A percentile compares a stretch with the other conserved stretches of the same genome.
Conservation (phyloP, 2,797 vertebrate species). For the Aselliscus stoliczkanus region DNA sequence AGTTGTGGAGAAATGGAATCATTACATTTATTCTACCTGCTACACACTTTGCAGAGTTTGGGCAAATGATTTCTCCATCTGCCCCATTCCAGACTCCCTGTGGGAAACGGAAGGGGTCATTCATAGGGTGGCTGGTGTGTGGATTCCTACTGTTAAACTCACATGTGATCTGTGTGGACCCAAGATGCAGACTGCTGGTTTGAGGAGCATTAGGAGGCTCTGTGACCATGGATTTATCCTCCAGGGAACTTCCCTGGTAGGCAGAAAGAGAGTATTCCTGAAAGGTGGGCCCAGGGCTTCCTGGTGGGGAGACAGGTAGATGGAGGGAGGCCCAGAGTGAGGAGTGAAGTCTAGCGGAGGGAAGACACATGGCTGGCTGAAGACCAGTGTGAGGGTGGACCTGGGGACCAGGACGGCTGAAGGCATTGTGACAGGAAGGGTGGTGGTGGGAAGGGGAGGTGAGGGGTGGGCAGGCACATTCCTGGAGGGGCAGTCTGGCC, state of each 20-base stretch:
- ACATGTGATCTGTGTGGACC: neutral
- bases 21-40: neutral
- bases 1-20: too few species aligned
- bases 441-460: neutral
- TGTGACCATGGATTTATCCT: neutral
- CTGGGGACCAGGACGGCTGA: neutral
- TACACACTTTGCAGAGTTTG: neutral
- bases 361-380: rapidly evolving
- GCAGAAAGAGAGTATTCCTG: neutral
- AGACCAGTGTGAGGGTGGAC: too few species aligned
- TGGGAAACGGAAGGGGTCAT: neutral
- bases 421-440: neutral
- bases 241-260: neutral
- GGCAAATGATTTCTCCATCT: neutral
- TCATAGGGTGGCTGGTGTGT: rapidly evolving
- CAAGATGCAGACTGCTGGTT: neutral
- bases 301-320: neutral
- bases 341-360: neutral
- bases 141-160: neutral
- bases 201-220: neutral
- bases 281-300: neutral
- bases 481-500: neutral
- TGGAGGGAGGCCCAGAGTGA: neutral
- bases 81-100: rapidly evolving
- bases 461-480: neutral